A percentile compares a stretch with the other conserved stretches of the same genome.
Evolutionary conservation across 2,888 invertebrate genomes (phyloP).

Genomic region (Psylliodes chrysocephalus): DNA sequence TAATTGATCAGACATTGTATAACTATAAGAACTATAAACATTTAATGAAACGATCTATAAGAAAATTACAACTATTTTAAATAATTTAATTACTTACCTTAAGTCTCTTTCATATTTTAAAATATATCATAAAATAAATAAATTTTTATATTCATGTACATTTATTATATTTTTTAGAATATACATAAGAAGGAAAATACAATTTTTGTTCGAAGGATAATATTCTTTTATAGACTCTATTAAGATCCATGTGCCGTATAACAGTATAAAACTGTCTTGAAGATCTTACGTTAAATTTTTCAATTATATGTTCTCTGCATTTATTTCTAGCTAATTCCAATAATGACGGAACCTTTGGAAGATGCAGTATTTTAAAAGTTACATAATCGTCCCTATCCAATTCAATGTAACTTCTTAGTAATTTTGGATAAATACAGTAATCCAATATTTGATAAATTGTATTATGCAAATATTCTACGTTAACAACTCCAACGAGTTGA

Average conservation of each 20-base stretch:
- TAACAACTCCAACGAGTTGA: conserved; percentile 37
- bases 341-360: conserved; percentile 49
- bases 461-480: conserved; percentile 42
- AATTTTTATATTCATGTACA: neutral
- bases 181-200: conserved; percentile 40
- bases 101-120: neutral
- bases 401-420: conserved; percentile 36
- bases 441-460: conserved; percentile 43
- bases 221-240: conserved; percentile 48
- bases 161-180: conserved; percentile 20
- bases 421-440: conserved; percentile 43
- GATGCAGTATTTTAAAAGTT: conserved; percentile 38
- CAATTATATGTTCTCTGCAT: conserved; percentile 47
- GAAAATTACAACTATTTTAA: too few relatives aligned
- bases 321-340: conserved; percentile 53
- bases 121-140: neutral
- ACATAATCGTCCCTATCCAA: conserved; percentile 41
- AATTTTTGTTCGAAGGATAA: conserved; percentile 50
- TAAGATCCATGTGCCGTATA: conserved; percentile 46
- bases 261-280: conserved; percentile 48
- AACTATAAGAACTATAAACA: too few relatives aligned
- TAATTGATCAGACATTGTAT: too few relatives aligned
- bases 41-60: too few relatives aligned
- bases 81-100: conserved; percentile 4
- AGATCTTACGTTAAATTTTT: conserved; percentile 38